Percentiles rank a stretch among this genome's conserved stretches.
These are phyloP conservation scores for Prunella fulvescens DNA, from an alignment of 2,113 vertebrate species.

Conservation along the genomic window DNA sequence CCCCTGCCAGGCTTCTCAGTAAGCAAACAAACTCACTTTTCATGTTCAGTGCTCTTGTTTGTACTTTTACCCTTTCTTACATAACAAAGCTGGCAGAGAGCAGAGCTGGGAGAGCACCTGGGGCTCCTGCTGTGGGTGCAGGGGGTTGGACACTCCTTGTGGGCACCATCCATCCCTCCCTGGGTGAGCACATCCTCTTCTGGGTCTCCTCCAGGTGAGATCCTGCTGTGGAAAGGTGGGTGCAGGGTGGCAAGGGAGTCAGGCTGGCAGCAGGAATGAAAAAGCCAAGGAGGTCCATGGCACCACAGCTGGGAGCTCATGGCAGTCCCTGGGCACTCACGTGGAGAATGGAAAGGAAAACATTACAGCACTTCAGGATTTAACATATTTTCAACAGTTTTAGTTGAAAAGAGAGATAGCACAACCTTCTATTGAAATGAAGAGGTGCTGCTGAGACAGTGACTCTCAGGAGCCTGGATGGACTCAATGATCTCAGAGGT, in stretches of 20 bases:
- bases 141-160: rapidly evolving
- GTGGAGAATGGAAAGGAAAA: background rate
- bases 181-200: background rate
- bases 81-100: background rate
- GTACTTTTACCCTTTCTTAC: background rate
- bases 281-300: background rate
- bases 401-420: background rate
- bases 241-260: background rate
- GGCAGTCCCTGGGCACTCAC: background rate
- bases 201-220: background rate
- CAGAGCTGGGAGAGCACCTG: background rate
- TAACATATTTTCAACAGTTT: background rate
- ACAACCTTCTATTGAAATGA: background rate
- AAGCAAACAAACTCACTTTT: conserved; percentile 22
- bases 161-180: background rate
- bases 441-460: background rate
- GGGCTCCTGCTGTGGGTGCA: background rate
- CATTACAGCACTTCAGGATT: background rate
- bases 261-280: rapidly evolving
- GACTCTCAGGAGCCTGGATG: background rate
- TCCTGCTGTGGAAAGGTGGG: background rate
- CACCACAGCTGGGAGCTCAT: rapidly evolving
- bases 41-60: background rate
- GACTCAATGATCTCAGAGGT: background rate
- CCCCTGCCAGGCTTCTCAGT: background rate